A percentile compares a stretch with the other conserved stretches of the same genome.
Evolutionary conservation across 2,888 invertebrate species (phyloP).

Genomic region (Lasioglossum pauxillum): DNA sequence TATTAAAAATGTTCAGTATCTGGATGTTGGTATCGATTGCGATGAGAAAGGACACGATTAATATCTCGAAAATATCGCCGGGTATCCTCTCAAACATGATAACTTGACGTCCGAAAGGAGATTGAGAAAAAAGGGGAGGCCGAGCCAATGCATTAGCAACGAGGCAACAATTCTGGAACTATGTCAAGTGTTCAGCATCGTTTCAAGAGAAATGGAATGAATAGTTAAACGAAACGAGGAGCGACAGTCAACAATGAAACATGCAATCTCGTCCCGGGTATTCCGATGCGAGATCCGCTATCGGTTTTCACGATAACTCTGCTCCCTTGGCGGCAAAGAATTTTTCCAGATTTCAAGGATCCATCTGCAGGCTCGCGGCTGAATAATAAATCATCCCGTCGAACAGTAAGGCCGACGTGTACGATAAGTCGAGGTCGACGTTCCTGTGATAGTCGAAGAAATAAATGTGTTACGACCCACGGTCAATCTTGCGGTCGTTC

Average conservation of each 20-base stretch:
- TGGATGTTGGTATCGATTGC: neutral
- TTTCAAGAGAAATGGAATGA: conserved; percentile 45
- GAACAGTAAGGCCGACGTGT: conserved; percentile 14
- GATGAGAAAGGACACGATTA: conserved; percentile 14
- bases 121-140: neutral
- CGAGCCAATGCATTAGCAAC: conserved; percentile 40
- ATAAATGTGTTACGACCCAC: conserved; percentile 41
- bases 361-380: conserved; percentile 9
- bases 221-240: conserved; percentile 47
- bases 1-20: neutral
- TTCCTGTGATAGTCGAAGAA: conserved; percentile 24
- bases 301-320: conserved; percentile 23
- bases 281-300: conserved; percentile 24
- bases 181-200: conserved; percentile 48
- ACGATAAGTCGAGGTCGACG: conserved; percentile 21
- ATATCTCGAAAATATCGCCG: neutral
- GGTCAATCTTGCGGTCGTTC: conserved; percentile 8
- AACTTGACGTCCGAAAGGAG: neutral
- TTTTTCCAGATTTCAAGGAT: conserved; percentile 47
- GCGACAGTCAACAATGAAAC: conserved; percentile 53
- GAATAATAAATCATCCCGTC: conserved; percentile 44
- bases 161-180: conserved; percentile 37
- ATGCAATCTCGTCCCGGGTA: conserved; percentile 42
- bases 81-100: conserved; percentile 8
- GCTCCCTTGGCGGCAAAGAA: conserved; percentile 9